These are phyloP conservation scores for Sarcophaga caerulescens DNA, from an alignment of 2,888 invertebrate genomes.

Conservation along the genomic window DNA sequence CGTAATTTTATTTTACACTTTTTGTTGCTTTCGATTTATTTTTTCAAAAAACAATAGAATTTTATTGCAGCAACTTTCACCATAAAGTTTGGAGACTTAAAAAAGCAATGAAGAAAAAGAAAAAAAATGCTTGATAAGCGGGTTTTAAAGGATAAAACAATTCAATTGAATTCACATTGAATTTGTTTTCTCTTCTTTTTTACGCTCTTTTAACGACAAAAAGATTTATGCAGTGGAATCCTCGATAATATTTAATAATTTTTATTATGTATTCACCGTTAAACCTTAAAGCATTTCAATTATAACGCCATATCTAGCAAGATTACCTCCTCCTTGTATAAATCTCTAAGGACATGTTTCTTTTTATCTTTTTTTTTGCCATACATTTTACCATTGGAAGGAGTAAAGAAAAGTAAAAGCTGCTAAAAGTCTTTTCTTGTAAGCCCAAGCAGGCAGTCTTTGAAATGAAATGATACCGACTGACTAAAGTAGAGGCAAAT, in stretches of 20 bases:
- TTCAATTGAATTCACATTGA: slow-evolving; percentile 26
- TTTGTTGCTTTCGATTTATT: background rate
- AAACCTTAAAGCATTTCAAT: slow-evolving; percentile 57
- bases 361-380: background rate
- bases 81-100: slow-evolving; percentile 11
- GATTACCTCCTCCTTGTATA: slow-evolving; percentile 48
- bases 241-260: slow-evolving; percentile 47
- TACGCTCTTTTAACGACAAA: background rate
- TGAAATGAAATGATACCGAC: background rate
- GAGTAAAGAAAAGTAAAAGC: slow-evolving; percentile 42
- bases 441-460: background rate
- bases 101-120: background rate
- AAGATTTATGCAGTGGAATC: slow-evolving; percentile 34
- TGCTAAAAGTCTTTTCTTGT: slow-evolving; percentile 78
- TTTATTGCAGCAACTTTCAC: slow-evolving; percentile 31
- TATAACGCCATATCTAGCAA: slow-evolving; percentile 14
- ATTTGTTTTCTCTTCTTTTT: background rate
- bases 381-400: slow-evolving; percentile 4
- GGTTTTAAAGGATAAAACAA: slow-evolving; percentile 16
- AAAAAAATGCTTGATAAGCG: background rate
- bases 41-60: background rate
- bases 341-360: slow-evolving; percentile 61
- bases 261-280: background rate
- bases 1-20: background rate
- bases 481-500: background rate